These are phyloP conservation scores for Oreochromis mossambicus DNA, from an alignment of 2,797 vertebrate species.

Conservation along the genomic window DNA sequence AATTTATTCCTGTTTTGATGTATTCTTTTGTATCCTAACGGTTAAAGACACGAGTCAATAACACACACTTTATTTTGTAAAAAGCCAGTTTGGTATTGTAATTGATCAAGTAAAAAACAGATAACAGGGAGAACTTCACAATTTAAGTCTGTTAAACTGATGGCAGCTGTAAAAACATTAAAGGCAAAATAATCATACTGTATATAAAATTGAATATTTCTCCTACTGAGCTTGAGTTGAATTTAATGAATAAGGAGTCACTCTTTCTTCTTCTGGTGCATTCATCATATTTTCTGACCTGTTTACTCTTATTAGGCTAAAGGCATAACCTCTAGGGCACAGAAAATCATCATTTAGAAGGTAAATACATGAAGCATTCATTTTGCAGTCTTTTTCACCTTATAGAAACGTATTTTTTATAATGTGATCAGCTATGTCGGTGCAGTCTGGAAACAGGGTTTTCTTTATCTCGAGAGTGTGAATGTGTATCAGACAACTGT, in stretches of 20 bases:
- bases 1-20: conserved; percentile 8
- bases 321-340: not conserved
- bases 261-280: conserved; percentile 3
- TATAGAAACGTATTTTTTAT: not conserved
- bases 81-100: not conserved
- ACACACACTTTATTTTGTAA: not conserved
- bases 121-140: not conserved
- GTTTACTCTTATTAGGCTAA: not conserved
- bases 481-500: conserved; percentile 46
- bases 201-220: not conserved
- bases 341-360: not conserved
- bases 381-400: not conserved
- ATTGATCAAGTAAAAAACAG: not conserved
- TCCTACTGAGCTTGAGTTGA: conserved; percentile 1
- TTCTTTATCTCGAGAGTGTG: conserved; percentile 9
- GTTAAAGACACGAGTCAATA: not conserved
- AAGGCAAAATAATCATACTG: not conserved
- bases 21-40: not conserved
- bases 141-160: not conserved
- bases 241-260: not conserved
- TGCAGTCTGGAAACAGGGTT: not conserved
- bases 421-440: conserved; percentile 5
- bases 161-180: conserved; percentile 36
- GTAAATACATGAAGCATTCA: not conserved
- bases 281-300: not conserved